These are phyloP conservation scores for Arion vulgaris DNA, from an alignment of 1,140 invertebrate species.

Conservation along the genomic window DNA sequence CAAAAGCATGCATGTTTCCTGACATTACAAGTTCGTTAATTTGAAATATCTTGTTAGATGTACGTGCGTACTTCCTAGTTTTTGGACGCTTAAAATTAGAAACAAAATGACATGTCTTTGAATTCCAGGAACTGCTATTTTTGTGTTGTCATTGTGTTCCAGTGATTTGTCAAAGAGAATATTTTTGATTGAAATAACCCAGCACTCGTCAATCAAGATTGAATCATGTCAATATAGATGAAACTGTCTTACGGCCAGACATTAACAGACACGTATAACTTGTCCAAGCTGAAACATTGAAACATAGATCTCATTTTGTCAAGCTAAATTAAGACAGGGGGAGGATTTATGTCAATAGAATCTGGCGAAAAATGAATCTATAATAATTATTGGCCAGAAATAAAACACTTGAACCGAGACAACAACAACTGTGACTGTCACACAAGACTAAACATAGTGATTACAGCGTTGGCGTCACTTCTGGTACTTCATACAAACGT, in stretches of 20 bases:
- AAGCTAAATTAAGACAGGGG: background rate
- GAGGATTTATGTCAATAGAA: background rate
- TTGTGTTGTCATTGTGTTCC: background rate
- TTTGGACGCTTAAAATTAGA: background rate
- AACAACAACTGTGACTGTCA: background rate
- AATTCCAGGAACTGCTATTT: background rate
- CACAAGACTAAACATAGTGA: too few species aligned
- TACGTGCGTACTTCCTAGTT: background rate
- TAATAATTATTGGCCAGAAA: background rate
- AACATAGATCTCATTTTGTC: background rate
- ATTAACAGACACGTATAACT: background rate
- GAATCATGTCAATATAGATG: background rate
- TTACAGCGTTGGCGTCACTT: too few species aligned
- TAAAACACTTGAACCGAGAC: background rate
- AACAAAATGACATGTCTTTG: background rate
- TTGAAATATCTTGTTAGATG: background rate
- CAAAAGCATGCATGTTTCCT: background rate
- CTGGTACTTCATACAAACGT: too few species aligned
- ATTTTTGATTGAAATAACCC: background rate
- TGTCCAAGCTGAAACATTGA: background rate
- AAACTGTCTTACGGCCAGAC: background rate
- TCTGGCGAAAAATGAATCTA: background rate
- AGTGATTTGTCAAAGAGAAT: background rate
- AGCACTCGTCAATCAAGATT: background rate
- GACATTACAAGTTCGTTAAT: background rate